Base-by-base conservation (phyloP, 2,888 invertebrate genomes). In the Tanypteryx hageni region DNA sequence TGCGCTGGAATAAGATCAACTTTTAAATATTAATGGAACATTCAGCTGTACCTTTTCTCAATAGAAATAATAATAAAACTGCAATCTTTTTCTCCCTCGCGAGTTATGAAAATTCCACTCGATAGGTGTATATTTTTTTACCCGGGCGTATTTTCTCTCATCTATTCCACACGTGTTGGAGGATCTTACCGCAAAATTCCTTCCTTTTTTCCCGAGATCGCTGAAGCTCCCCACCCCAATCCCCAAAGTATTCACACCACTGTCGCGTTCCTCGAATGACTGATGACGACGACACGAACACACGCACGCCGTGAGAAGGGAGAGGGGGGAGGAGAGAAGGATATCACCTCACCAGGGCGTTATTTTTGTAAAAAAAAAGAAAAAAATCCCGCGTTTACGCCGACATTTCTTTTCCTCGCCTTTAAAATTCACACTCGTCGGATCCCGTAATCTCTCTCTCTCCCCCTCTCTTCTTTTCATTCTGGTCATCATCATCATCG, bases 191-290 rank as follows among this genome's bases (percentile, higher is more conserved):
- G 8, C 22, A 27, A 59, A 31, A 86, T 44, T 64, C 56, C 18
- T 89, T 89, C 16, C 89, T n/a, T 89, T 83, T 89, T 89, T 9
- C 68, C 89, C 89, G 56, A 14, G 44, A n/a, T 44, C 13, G 64
- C 89, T 10, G 64, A 86, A 68, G 44, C 89, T n/a, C 89, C 56
- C 8, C 18, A n/a, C 64, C 16, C 16, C 5, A 11, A 64, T 18
- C 16, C 16, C 10, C 18, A 64, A 89, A 44, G 89, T 44, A 64
- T 89, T 68, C 89, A 89, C 64, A 68, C 61, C 89, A 89, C 89
- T 89, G 89, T 89, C 89, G 89, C 89, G 89, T 89, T 64, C 68
- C 89, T 64, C 64, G 89, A 89, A 89, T 89, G 89, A 89, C 89
- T 89, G 89, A 89, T 89, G 89, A 89, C 89, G 76, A 76, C 27